A percentile compares a stretch with the other conserved stretches of the same genome.
These are phyloP conservation scores for Poeciliopsis prolifica DNA, from an alignment of 2,113 vertebrate species.

Conservation along the genomic window DNA sequence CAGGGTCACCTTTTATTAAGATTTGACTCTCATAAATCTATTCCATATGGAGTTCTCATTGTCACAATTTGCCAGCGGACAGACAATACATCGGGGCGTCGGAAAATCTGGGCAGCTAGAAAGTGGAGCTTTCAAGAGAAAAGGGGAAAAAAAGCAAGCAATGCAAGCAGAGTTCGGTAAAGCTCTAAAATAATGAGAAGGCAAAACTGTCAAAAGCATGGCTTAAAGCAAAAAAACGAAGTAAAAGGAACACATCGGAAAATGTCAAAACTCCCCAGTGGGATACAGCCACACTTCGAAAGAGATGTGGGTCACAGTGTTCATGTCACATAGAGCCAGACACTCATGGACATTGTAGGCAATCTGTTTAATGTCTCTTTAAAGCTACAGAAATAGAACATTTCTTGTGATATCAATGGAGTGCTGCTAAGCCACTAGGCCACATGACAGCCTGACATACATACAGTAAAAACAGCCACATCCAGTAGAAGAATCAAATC, in stretches of 20 bases:
- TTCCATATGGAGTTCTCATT: constrained; percentile 57
- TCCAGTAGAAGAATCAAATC: background rate
- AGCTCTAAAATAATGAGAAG: constrained; percentile 67
- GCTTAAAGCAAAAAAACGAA: constrained; percentile 44
- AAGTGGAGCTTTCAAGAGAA: constrained; percentile 48
- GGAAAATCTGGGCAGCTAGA: constrained; percentile 36
- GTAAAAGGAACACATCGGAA: constrained; percentile 65
- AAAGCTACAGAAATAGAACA: constrained; percentile 50
- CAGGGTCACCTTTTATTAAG: constrained; percentile 75
- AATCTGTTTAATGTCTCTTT: constrained; percentile 63
- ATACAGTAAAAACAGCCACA: constrained; percentile 14
- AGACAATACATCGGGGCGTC: constrained; percentile 35
- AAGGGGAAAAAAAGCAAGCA: constrained; percentile 9
- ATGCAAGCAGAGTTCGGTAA: constrained; percentile 34
- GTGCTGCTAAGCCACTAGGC: constrained; percentile 12
- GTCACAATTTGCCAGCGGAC: constrained; percentile 49
- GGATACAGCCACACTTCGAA: constrained; percentile 61
- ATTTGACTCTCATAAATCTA: constrained; percentile 67
- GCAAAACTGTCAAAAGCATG: constrained; percentile 60
- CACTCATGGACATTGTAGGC: constrained; percentile 57
- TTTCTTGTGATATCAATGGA: constrained; percentile 30
- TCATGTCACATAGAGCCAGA: constrained; percentile 59
- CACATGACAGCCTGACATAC: constrained; percentile 27
- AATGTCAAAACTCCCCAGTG: constrained; percentile 74
- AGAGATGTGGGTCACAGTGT: constrained; percentile 73